A percentile compares a stretch with the other conserved stretches of the same genome.
phyloP scores from a whole-genome alignment of 1,140 invertebrate genomes.

The Helicoverpa armigera region DNA sequence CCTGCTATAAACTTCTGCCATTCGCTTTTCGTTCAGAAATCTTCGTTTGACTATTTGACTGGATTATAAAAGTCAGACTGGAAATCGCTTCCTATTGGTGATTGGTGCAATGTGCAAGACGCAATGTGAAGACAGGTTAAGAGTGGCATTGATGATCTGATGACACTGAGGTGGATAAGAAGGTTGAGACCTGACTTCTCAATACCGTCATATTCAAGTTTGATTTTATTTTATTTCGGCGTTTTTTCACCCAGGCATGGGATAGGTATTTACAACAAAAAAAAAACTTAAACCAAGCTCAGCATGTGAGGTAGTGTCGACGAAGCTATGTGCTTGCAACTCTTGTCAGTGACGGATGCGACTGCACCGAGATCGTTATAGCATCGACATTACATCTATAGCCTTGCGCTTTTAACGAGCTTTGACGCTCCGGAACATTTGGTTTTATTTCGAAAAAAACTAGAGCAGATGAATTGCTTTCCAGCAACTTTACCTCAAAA shows the following conservation, averaged over 20 bases:
- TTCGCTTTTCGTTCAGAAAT: too few species aligned
- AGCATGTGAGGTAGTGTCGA: constrained; percentile 24
- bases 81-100: neutral
- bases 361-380: constrained; percentile 63
- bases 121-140: neutral
- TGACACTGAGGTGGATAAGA: too few species aligned
- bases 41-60: too few species aligned
- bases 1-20: too few species aligned
- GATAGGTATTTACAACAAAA: neutral
- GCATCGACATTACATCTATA: constrained; percentile 71
- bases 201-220: too few species aligned
- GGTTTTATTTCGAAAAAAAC: constrained; percentile 63
- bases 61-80: too few species aligned
- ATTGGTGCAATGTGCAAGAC: neutral
- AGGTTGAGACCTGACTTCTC: neutral
- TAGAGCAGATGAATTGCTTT: constrained; percentile 52
- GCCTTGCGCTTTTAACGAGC: constrained; percentile 71
- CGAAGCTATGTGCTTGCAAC: constrained; percentile 56
- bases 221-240: too few species aligned
- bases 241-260: neutral
- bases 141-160: too few species aligned
- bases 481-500: constrained; percentile 39
- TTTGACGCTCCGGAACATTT: constrained; percentile 59
- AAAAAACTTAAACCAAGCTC: constrained; percentile 11
- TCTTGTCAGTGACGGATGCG: constrained; percentile 75